Conservation (phyloP, 2,797 vertebrate species). For the Fistularia tabacaria region DNA sequence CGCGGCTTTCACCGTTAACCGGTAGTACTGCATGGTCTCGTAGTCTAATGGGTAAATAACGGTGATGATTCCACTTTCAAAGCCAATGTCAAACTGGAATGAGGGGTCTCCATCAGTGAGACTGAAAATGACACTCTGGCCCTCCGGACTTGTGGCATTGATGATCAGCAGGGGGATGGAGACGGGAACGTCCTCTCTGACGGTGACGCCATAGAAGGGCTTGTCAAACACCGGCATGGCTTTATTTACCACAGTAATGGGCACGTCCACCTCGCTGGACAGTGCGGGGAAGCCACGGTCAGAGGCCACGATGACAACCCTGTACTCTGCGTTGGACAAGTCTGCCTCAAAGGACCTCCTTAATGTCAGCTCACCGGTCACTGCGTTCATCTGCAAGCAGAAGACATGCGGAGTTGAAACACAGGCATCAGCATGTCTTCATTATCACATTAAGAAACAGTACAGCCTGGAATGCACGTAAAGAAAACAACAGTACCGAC, state of each 20-base stretch:
- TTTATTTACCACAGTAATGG: conserved; percentile 89
- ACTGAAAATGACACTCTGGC: conserved; percentile 88
- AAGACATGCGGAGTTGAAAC: not conserved
- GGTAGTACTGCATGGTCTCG: conserved; percentile 86
- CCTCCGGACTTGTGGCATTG: conserved; percentile 89
- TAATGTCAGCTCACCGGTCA: conserved; percentile 84
- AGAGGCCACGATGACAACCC: conserved; percentile 82
- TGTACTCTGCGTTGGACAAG: conserved; percentile 85
- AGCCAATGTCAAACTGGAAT: conserved; percentile 88
- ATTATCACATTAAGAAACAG: not conserved
- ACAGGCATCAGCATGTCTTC: not conserved
- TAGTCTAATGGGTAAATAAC: conserved; percentile 87
- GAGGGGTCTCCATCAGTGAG: conserved; percentile 87
- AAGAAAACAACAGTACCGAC: conserved; percentile 50
- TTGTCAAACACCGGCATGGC: conserved; percentile 98
- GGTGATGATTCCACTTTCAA: conserved; percentile 87
- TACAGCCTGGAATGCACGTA: too few relatives aligned
- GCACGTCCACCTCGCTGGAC: conserved; percentile 82
- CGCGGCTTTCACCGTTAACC: conserved; percentile 86
- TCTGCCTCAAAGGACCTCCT: conserved; percentile 83
- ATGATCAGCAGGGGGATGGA: conserved; percentile 84
- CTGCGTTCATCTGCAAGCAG: conserved; percentile 62
- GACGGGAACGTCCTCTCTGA: conserved; percentile 83
- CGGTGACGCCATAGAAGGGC: conserved; percentile 88
- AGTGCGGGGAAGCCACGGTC: conserved; percentile 85